Evolutionary conservation across 2,888 invertebrate genomes (phyloP), one percentile per base, ranked within the genome.

Genomic region (Lithosia quadra): DNA sequence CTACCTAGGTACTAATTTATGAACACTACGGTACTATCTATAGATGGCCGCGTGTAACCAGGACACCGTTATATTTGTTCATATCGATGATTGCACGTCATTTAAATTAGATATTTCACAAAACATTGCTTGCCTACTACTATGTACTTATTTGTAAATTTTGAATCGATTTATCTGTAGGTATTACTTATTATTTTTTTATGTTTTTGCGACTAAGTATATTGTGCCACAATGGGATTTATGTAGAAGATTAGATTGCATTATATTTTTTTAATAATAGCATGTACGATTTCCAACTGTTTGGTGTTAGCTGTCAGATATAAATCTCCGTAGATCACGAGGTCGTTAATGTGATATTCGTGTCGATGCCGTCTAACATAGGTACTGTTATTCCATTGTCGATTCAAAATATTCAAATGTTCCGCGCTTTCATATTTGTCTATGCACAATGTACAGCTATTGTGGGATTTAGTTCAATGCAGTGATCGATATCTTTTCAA

Each of bases 281-380:
- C 21, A 67, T 61, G 36, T 68, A 73, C 61, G 66, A 69, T 80
- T 78, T 82, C 73, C 68, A 77, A 79, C 78, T 81, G 82, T 79
- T 81, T 88, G 84, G 84, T 80, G 86, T 86, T 84, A 76, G 82
- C 84, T 90, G 91, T 91, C 90, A 88, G 91, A 91, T 92, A 92
- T 92, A 94, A 93, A 94, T 94, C 93, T 92, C 88, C 84, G 84
- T 84, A 90, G 92, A 93, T 93, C 92, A 93, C 92, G 93, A 93
- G 92, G 91, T 91, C 88, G 92, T 92, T 94, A 94, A 93, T 93
- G 93, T 92, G 90, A 92, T 92, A 93, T 92, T 94, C 92, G 93
- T 93, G 94, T 93, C 93, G 91, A 88, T 91, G 91, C 90, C 87
- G 89, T 84, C 90, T 89, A 84, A 86, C 87, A 88, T 88, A 77